These are phyloP conservation scores for Drosophila pandora DNA, from an alignment of 1,140 invertebrate species.

Conservation along the genomic window DNA sequence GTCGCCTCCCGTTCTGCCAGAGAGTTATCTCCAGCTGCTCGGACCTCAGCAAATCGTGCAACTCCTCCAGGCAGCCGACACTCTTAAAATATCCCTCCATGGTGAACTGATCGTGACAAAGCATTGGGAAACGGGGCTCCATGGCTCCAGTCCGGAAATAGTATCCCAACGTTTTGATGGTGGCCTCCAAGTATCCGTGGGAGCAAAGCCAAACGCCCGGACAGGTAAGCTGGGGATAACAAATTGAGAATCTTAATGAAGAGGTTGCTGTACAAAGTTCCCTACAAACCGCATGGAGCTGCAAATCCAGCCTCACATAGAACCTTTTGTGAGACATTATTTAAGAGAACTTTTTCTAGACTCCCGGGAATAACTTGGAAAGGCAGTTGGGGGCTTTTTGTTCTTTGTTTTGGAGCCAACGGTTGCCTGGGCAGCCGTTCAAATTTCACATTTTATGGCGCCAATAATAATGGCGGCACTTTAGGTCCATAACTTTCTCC, in stretches of 20 bases:
- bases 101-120: conserved; percentile 75
- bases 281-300: conserved; percentile 68
- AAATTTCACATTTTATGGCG: conserved; percentile 29
- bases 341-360: conserved; percentile 24
- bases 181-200: conserved; percentile 75
- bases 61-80: conserved; percentile 48
- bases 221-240: conserved; percentile 67
- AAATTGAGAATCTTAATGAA: not conserved
- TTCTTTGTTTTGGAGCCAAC: conserved; percentile 60
- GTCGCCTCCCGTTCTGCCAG: conserved; percentile 76
- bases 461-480: conserved; percentile 9
- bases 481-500: not conserved
- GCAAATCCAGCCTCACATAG: conserved; percentile 58
- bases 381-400: conserved; percentile 30
- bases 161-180: conserved; percentile 78
- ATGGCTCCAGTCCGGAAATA: conserved; percentile 79
- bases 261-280: not conserved
- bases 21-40: conserved; percentile 75
- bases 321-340: conserved; percentile 67
- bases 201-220: conserved; percentile 82
- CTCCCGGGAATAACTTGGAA: conserved; percentile 4
- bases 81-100: conserved; percentile 80
- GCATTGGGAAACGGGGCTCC: conserved; percentile 78
- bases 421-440: conserved; percentile 59
- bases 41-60: conserved; percentile 57